Evolutionary conservation across 2,797 vertebrate genomes (phyloP).

Genomic region (Aulostomus chinensis): DNA sequence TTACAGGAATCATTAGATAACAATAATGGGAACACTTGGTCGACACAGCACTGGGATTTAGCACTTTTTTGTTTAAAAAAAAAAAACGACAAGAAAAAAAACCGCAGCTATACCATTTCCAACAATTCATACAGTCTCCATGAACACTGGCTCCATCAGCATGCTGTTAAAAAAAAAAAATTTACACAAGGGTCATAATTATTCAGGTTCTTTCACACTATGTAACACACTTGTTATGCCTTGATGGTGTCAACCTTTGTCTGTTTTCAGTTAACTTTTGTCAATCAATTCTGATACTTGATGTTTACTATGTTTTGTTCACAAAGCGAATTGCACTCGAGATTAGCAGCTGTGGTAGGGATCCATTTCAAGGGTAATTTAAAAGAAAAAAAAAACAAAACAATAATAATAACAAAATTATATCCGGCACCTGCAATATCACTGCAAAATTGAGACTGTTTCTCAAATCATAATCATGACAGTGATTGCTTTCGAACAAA

Average conservation of each 20-base stretch:
- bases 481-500: conserved; percentile 39
- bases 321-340: conserved; percentile 78
- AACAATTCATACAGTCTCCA: conserved; percentile 65
- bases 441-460: conserved; percentile 13
- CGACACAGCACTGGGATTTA: conserved; percentile 55
- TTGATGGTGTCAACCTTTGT: conserved; percentile 78
- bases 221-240: conserved; percentile 74
- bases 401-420: neutral
- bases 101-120: conserved; percentile 39
- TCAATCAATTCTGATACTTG: conserved; percentile 80
- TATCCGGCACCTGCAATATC: neutral
- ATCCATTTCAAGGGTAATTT: conserved; percentile 13
- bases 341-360: conserved; percentile 83
- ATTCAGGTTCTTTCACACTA: conserved; percentile 53
- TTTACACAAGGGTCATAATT: conserved; percentile 48
- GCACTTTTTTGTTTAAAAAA: no score
- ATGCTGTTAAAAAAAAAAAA: conserved; percentile 42
- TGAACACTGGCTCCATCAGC: conserved; percentile 68
- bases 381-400: neutral
- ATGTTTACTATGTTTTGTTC: conserved; percentile 83
- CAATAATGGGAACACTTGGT: conserved; percentile 55
- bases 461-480: conserved; percentile 3
- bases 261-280: conserved; percentile 81
- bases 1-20: conserved; percentile 34
- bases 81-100: neutral